A percentile compares a stretch with the other conserved stretches of the same genome.
Evolutionary conservation across 2,888 invertebrate species (phyloP).

Genomic region (Dioctria linearis): DNA sequence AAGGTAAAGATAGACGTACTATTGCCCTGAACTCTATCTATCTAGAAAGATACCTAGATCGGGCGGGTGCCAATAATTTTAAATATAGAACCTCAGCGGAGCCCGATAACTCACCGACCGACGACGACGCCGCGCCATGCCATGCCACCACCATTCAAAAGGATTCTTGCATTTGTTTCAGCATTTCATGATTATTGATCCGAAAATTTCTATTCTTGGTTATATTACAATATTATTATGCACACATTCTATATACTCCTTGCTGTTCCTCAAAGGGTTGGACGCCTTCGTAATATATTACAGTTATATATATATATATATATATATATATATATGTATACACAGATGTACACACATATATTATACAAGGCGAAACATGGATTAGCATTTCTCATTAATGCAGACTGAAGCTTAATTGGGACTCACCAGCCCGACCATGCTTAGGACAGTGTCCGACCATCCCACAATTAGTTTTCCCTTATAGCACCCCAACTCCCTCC

Average conservation of each 20-base stretch:
- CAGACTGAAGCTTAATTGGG: slow-evolving; percentile 63
- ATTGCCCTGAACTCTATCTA: too few species aligned
- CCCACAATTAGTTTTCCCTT: slow-evolving; percentile 58
- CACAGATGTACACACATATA: slow-evolving; percentile 47
- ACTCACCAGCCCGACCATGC: slow-evolving; percentile 59
- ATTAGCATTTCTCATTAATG: slow-evolving; percentile 64
- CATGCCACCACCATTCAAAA: not conserved
- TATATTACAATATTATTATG: slow-evolving; percentile 58
- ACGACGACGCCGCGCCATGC: too few species aligned
- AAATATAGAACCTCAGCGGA: too few species aligned
- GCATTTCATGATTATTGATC: slow-evolving; percentile 57
- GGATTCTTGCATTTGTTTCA: slow-evolving; percentile 45
- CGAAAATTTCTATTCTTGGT: slow-evolving; percentile 56
- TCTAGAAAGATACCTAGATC: slow-evolving; percentile 8
- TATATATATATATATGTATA: not conserved
- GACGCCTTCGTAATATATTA: slow-evolving; percentile 52
- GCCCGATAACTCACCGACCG: too few species aligned
- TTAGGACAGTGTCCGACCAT: slow-evolving; percentile 58
- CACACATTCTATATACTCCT: slow-evolving; percentile 48
- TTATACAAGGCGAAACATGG: slow-evolving; percentile 61
- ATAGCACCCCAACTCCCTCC: slow-evolving; percentile 27
- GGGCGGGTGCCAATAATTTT: not conserved
- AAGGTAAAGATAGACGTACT: too few species aligned
- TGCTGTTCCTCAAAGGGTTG: slow-evolving; percentile 46
- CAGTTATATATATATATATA: not conserved